Evolutionary conservation across 1,140 invertebrate genomes (phyloP).

Genomic region (Plutomurus gul): DNA sequence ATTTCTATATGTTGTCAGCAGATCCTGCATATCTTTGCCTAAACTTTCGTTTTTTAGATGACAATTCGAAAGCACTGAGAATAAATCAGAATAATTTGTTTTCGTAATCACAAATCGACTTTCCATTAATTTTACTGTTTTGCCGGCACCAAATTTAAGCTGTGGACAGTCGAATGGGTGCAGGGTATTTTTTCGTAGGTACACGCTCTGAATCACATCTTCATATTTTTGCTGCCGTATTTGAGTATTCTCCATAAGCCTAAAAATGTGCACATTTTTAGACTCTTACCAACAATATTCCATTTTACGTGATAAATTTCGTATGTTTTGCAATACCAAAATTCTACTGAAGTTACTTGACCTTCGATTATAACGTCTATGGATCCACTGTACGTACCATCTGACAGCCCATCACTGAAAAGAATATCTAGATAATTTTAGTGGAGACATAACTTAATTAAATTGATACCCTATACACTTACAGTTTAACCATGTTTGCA

Average conservation of each 20-base stretch:
- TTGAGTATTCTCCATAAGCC: not conserved
- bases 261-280: no score
- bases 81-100: slow-evolving; percentile 21
- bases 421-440: no score
- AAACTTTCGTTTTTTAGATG: slow-evolving; percentile 14
- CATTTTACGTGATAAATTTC: not conserved
- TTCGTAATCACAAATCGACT: not conserved
- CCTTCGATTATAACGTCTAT: not conserved
- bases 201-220: not conserved
- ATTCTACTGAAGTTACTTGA: not conserved
- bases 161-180: slow-evolving; percentile 7
- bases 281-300: no score
- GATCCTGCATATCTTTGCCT: not conserved
- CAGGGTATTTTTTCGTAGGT: not conserved
- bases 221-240: not conserved
- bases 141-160: not conserved
- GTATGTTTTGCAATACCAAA: not conserved
- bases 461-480: no score
- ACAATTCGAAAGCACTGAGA: slow-evolving; percentile 20
- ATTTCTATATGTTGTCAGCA: slow-evolving; percentile 14
- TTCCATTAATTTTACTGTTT: not conserved
- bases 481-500: no score
- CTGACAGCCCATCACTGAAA: not conserved
- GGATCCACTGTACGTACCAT: not conserved
- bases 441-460: no score